Evolutionary conservation across 1,140 invertebrate genomes (phyloP).

Genomic region (Drosophila yakuba): DNA sequence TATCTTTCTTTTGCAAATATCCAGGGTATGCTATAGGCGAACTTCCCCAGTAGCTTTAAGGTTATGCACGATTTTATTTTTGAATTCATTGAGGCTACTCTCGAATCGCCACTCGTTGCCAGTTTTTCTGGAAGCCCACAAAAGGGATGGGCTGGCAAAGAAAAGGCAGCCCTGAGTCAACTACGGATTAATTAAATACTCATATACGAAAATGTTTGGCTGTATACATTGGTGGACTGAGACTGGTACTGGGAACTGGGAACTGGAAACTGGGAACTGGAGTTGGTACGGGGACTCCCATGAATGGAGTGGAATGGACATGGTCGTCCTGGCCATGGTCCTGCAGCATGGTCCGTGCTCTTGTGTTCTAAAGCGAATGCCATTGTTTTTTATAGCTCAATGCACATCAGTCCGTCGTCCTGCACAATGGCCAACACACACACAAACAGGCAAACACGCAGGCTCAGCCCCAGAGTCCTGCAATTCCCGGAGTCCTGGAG

Average conservation of each 20-base stretch:
- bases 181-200: conserved; percentile 81
- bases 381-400: conserved; percentile 73
- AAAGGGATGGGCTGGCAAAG: conserved; percentile 1
- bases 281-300: conserved; percentile 7
- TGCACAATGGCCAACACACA: conserved; percentile 50
- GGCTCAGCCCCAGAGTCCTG: neutral
- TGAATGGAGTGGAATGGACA: conserved; percentile 37
- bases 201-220: conserved; percentile 75
- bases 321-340: neutral
- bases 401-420: conserved; percentile 51
- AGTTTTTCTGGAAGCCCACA: neutral
- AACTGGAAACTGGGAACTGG: too few species aligned
- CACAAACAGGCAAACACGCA: conserved; percentile 1
- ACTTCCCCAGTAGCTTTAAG: neutral
- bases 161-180: conserved; percentile 67
- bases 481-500: neutral
- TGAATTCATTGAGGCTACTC: conserved; percentile 28
- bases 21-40: neutral
- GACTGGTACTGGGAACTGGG: conserved; percentile 1
- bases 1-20: neutral
- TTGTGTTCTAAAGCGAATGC: conserved; percentile 47
- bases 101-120: conserved; percentile 17
- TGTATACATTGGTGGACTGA: neutral
- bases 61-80: conserved; percentile 26
- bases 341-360: conserved; percentile 15